Percentiles rank a stretch among this genome's conserved stretches.
phyloP scores from a whole-genome alignment of 2,797 vertebrate genomes.

The Amblyraja radiata region DNA sequence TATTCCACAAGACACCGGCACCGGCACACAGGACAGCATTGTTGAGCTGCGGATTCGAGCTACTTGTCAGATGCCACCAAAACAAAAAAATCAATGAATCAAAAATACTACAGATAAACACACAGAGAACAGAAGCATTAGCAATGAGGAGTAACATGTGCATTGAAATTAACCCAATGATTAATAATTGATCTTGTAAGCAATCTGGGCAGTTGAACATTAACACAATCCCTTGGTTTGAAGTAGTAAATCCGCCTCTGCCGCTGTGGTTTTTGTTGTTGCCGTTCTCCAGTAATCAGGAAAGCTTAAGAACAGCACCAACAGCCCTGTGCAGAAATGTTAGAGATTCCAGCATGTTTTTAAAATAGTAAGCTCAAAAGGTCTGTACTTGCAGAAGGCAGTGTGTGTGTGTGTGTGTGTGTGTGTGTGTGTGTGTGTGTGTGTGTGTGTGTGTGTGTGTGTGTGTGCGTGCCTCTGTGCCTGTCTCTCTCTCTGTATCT shows the following conservation, averaged over 20 bases:
- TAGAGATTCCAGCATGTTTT: constrained; percentile 62
- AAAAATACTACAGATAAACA: constrained; percentile 13
- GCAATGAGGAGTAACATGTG: background rate
- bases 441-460: too few species aligned
- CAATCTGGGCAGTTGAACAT: constrained; percentile 7
- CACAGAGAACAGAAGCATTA: background rate
- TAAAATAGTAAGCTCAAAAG: constrained; percentile 72
- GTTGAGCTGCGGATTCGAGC: background rate
- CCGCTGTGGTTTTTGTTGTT: background rate
- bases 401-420: constrained; percentile 39
- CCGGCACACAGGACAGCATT: background rate
- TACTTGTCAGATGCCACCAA: background rate
- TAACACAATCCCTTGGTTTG: background rate
- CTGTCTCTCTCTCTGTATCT: too few species aligned
- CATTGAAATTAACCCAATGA: constrained; percentile 10
- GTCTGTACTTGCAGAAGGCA: constrained; percentile 54
- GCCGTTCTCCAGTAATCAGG: background rate
- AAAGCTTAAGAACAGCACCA: background rate
- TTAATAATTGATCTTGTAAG: constrained; percentile 28
- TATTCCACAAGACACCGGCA: background rate
- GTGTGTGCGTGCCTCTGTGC: too few species aligned
- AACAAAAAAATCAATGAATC: background rate
- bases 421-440: too few species aligned
- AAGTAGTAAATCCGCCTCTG: background rate
- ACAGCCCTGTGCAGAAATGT: constrained; percentile 38